Evolutionary conservation across 1,140 invertebrate genomes (phyloP).

Genomic region (Melipona quadrifasciata): DNA sequence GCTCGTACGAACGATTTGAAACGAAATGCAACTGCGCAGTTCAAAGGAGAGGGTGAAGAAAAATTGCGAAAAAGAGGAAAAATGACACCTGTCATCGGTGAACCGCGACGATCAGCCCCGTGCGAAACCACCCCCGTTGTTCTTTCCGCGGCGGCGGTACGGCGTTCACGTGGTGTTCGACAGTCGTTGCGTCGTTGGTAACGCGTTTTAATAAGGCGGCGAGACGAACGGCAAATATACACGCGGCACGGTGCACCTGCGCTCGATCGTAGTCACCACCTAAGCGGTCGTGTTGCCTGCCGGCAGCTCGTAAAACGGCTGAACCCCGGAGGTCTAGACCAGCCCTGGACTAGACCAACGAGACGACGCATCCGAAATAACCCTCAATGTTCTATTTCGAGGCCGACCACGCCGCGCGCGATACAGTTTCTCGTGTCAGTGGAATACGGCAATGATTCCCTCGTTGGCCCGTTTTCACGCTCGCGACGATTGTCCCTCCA

Average conservation of each 20-base stretch:
- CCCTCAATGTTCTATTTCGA: slow-evolving; percentile 75
- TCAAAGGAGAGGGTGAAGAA: neutral
- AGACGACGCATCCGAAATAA: slow-evolving; percentile 77
- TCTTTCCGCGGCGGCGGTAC: neutral
- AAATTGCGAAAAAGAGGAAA: too few relatives aligned
- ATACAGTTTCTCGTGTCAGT: slow-evolving; percentile 65
- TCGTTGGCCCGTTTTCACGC: slow-evolving; percentile 35
- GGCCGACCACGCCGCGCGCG: slow-evolving; percentile 66
- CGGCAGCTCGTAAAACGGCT: slow-evolving; percentile 64
- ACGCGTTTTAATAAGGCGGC: slow-evolving; percentile 59
- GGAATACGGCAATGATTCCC: slow-evolving; percentile 67
- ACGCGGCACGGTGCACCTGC: slow-evolving; percentile 56
- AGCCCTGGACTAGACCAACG: slow-evolving; percentile 76
- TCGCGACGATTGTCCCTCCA: neutral
- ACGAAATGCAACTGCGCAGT: neutral
- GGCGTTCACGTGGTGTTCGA: slow-evolving; percentile 9
- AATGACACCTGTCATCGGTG: neutral
- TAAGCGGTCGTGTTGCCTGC: slow-evolving; percentile 58
- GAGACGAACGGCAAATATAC: slow-evolving; percentile 50
- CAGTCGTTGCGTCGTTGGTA: slow-evolving; percentile 24
- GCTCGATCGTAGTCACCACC: slow-evolving; percentile 48
- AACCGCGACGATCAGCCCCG: neutral
- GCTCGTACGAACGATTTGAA: too few relatives aligned
- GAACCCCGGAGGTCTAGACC: slow-evolving; percentile 76
- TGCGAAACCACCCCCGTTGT: neutral